Base-by-base conservation (phyloP, 2,113 vertebrate species). In the Bostrychus sinensis region DNA sequence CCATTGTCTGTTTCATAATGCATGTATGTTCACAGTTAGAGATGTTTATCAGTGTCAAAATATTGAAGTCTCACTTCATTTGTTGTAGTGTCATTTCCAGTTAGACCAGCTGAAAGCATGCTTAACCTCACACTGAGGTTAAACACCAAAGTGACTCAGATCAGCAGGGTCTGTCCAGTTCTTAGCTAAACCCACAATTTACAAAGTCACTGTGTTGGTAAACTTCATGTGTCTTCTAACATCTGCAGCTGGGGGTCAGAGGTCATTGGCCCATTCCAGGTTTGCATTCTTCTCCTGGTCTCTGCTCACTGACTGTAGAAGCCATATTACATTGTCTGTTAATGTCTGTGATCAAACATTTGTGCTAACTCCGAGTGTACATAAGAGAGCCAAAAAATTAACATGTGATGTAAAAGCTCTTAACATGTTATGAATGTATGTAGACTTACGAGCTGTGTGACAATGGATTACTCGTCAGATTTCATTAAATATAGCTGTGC, bases 401-500 rank as follows among this genome's bases (percentile, higher is more conserved):
- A 2, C 56, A 57, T 62, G 46, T 51, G 66, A 79, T 41, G 16
- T 58, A 75, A 69, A 79, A 66, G 25, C 64, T 77, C 55, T 89
- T 75, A 61, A 58, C 64, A 79, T 81, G 70, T 73, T 78, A 72
- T 80, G 85, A 89, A 89, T 91, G 85, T 91, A 87, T 81, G 32
- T 70, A 70, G 64, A 86, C 63, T 62, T 78, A 88, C 73, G 81
- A 74, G 81, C 70, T 91, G 84, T 88, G 79, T 88, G 75, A 80
- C 55, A 76, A 73, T 78, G 74, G 83, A 78, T 80, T 70, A 74
- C 69, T 72, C 61, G 58, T 82, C 58, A 81, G 83, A 86, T 86
- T 88, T 82, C 80, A 92, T 91, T 87, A 92, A 93, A 92, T 86
- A 85, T 89, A 85, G 81, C 85, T 87, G 84, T 89, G 82, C 63